Conservation (phyloP, 1,140 invertebrate species). For the Aphelenchoides fujianensis region DNA sequence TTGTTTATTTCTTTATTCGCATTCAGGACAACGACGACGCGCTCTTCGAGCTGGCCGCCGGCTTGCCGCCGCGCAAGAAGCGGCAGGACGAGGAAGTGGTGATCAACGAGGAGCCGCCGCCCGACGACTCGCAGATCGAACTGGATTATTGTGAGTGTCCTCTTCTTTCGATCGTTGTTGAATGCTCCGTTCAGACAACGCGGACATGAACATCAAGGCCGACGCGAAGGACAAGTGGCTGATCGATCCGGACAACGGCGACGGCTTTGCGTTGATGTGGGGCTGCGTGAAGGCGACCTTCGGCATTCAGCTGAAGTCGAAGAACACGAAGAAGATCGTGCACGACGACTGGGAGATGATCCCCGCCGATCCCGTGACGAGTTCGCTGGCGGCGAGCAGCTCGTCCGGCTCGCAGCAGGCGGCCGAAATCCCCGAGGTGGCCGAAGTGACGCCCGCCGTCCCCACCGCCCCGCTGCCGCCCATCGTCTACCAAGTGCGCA, state of each 20-base stretch:
- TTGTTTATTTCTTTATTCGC: too few relatives aligned
- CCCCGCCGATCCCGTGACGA: neutral
- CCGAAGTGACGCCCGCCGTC: neutral
- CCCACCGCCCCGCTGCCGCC: neutral
- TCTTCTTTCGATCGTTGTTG: neutral
- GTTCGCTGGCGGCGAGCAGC: neutral
- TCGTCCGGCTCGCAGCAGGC: neutral
- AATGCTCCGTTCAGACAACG: slow-evolving; percentile 41
- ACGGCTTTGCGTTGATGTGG: slow-evolving; percentile 54
- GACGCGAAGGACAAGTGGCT: slow-evolving; percentile 46
- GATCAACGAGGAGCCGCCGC: slow-evolving; percentile 44
- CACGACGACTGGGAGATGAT: neutral
- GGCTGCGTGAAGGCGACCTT: slow-evolving; percentile 46
- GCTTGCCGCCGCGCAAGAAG: slow-evolving; percentile 34
- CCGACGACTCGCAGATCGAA: slow-evolving; percentile 42
- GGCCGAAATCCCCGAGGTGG: neutral
- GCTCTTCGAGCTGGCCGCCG: slow-evolving; percentile 47
- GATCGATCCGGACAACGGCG: slow-evolving; percentile 48
- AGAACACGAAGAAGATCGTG: neutral
- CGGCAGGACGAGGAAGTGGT: neutral
- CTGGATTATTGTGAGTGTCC: slow-evolving; percentile 47
- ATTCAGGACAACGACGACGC: slow-evolving; percentile 45
- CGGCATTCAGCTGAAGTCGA: slow-evolving; percentile 32
- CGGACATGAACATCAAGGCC: slow-evolving; percentile 51
- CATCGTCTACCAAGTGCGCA: slow-evolving; percentile 30